Conservation (phyloP, 2,113 vertebrate genomes). For the crab-eating macaque (Macaca fascicularis) region T2T-MFA8v1.1 NC_088391.1:89937001-89937500, state of each 20-base stretch:
- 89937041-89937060: neutral
- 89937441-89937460: neutral
- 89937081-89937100: neutral
- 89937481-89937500: too few relatives aligned
- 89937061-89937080: neutral
- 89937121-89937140: neutral
- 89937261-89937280: neutral
- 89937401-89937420: neutral
- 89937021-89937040: slow-evolving; percentile 9
- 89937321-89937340: neutral
- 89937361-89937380: neutral
- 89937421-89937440: neutral
- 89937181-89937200: neutral
- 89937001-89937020: neutral
- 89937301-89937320: neutral
- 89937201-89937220: slow-evolving; percentile 15
- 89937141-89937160: neutral
- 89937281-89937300: neutral
- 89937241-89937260: neutral
- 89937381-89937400: neutral
- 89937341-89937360: neutral
- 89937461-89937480: too few relatives aligned
- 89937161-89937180: neutral
- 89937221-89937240: neutral
- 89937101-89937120: neutral